Percentiles rank a stretch among this genome's conserved stretches.
These are phyloP conservation scores for Campoplex capitator DNA, from an alignment of 2,888 invertebrate species.

Conservation along the genomic window DNA sequence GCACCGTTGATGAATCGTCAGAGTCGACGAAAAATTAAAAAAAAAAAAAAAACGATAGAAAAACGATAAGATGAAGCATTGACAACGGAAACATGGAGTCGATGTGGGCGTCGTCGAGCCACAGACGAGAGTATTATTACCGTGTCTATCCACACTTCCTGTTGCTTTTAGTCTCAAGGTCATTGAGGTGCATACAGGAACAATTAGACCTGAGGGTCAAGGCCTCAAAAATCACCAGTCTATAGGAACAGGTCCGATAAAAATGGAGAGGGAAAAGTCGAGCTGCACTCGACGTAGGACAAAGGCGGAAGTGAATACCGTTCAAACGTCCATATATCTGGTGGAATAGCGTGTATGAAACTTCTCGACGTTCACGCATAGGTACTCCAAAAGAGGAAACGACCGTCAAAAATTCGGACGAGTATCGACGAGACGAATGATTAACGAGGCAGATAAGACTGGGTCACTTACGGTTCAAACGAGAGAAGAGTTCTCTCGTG, in stretches of 20 bases:
- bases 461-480: slow-evolving; percentile 65
- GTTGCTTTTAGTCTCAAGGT: slow-evolving; percentile 60
- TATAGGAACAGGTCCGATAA: background rate
- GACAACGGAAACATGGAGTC: slow-evolving; percentile 11
- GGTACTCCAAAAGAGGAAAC: slow-evolving; percentile 7
- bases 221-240: slow-evolving; percentile 12
- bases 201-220: slow-evolving; percentile 54
- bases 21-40: slow-evolving; percentile 8
- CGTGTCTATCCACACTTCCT: slow-evolving; percentile 64
- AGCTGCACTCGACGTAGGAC: slow-evolving; percentile 1
- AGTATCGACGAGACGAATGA: slow-evolving; percentile 60
- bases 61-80: slow-evolving; percentile 34
- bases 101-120: slow-evolving; percentile 44
- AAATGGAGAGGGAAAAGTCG: slow-evolving; percentile 11
- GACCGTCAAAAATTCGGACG: slow-evolving; percentile 44
- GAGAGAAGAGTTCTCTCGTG: slow-evolving; percentile 43
- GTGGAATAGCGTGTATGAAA: background rate
- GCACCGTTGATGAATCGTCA: background rate
- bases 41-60: slow-evolving; percentile 2
- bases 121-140: slow-evolving; percentile 53
- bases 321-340: background rate
- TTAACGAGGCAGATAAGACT: slow-evolving; percentile 67
- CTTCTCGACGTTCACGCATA: background rate
- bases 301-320: slow-evolving; percentile 27
- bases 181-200: slow-evolving; percentile 53